Base-by-base conservation (phyloP, 2,888 invertebrate species). In the Pantelozetes paolii region DNA sequence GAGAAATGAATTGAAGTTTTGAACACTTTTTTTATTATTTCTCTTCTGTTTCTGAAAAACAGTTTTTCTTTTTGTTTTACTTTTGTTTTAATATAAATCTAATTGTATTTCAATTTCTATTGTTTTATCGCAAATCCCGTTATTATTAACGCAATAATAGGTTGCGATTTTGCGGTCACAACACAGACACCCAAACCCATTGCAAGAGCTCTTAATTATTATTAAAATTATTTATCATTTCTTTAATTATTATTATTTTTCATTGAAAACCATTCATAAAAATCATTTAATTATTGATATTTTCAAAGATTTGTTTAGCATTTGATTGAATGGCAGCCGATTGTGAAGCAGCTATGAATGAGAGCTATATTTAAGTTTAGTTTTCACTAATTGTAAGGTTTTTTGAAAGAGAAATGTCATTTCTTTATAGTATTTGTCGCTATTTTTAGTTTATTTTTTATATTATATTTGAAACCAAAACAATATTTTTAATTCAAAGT, bases 141-240 rank as follows among this genome's bases (percentile, higher is more conserved):
- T 67, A 67, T 67, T 67, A 67, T 59, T 59, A 3, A 67, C 36
- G 40, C 67, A 67, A 67, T 67, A 67, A 67, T 67, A n/a, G 40
- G 40, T 67, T 67, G 59, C 59, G 67, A 67, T 67, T 67, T 67
- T 67, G 67, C 67, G 67, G 67, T 67, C 67, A 67, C 67, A 67
- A 67, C 59, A 57, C 57, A 50, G 50, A 36, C 57, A 15, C 6
- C 15, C 6, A 15, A 30, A 1, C 57, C 23, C 20, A 57, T 20
- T 20, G 32, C 18, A 32, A 32, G n/a, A 30, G 59, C 30, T 40
- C 67, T 42, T 6, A 20, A 6, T 67, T 30, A 40, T 42, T 1
- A 67, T 67, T 42, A 67, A 23, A n/a, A 42, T 42, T 67, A 67
- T 67, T 67, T 67, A 40, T 67, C 67, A 67, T 42, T 32, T 36